These are phyloP conservation scores for Noctuana brunneofusca DNA, from an alignment of 2,888 invertebrate species.

Conservation along the genomic window DNA sequence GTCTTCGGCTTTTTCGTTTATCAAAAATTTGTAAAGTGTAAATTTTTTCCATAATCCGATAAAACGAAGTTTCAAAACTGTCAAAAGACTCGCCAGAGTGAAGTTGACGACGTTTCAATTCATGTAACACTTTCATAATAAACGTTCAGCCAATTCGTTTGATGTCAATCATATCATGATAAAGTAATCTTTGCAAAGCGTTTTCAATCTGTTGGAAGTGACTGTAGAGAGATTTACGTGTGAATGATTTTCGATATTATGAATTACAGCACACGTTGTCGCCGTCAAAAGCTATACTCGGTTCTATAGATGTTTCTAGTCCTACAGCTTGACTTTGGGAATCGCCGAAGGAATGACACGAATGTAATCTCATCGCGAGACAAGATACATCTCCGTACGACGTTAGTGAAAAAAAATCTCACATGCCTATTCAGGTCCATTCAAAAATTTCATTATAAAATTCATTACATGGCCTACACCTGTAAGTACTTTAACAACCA, in stretches of 20 bases:
- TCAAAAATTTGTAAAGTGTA: constrained; percentile 81
- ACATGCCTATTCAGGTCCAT: constrained; percentile 11
- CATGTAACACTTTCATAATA: constrained; percentile 49
- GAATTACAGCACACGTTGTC: neutral
- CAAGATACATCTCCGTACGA: neutral
- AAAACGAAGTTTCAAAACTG: constrained; percentile 72
- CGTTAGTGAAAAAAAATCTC: neutral
- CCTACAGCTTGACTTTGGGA: neutral
- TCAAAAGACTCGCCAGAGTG: constrained; percentile 53
- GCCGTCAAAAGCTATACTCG: neutral
- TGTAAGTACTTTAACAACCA: constrained; percentile 57
- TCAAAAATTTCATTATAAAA: constrained; percentile 45
- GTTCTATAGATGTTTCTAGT: neutral
- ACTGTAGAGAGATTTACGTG: no score
- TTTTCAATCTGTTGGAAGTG: neutral
- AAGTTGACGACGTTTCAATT: constrained; percentile 45
- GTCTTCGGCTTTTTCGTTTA: constrained; percentile 77
- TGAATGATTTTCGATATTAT: no score
- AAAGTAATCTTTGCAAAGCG: neutral
- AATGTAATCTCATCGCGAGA: no score
- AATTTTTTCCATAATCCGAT: constrained; percentile 52
- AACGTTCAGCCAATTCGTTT: constrained; percentile 50
- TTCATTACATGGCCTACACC: constrained; percentile 53
- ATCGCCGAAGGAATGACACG: neutral
- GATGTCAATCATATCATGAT: neutral